phyloP scores from a whole-genome alignment of 2,797 vertebrate species.

The Somateria mollissima region DNA sequence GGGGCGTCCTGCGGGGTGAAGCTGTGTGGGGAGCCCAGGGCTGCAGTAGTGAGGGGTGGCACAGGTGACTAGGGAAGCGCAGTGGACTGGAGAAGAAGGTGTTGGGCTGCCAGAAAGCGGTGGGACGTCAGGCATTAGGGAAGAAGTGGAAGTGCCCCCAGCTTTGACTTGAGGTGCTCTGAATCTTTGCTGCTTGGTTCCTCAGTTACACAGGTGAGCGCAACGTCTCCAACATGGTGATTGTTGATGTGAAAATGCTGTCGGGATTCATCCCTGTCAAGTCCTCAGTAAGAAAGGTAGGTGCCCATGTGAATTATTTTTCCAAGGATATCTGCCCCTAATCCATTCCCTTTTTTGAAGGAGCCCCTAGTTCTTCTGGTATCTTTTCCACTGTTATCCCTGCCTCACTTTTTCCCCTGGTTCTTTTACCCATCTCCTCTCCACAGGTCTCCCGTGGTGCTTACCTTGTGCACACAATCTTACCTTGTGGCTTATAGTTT shows the following conservation, averaged over 20 bases:
- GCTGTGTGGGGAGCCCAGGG: not conserved
- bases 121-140: not conserved
- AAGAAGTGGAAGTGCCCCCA: not conserved
- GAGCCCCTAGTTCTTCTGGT: no score
- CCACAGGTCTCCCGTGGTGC: no score
- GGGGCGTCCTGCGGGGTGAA: not conserved
- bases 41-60: not conserved
- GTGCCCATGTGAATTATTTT: not conserved
- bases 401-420: no score
- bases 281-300: slow-evolving; percentile 67
- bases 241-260: slow-evolving; percentile 77
- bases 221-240: slow-evolving; percentile 74
- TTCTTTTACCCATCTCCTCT: no score
- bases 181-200: not conserved
- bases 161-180: not conserved
- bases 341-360: no score
- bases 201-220: slow-evolving; percentile 74
- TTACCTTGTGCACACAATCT: no score
- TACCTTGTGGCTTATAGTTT: not conserved
- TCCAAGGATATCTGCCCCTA: no score
- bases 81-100: not conserved
- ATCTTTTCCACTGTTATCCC: no score
- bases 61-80: rapidly evolving
- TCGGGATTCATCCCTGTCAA: slow-evolving; percentile 73
- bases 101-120: not conserved